Conservation (phyloP, 2,888 invertebrate genomes). For the Perizoma affinitatum region DNA sequence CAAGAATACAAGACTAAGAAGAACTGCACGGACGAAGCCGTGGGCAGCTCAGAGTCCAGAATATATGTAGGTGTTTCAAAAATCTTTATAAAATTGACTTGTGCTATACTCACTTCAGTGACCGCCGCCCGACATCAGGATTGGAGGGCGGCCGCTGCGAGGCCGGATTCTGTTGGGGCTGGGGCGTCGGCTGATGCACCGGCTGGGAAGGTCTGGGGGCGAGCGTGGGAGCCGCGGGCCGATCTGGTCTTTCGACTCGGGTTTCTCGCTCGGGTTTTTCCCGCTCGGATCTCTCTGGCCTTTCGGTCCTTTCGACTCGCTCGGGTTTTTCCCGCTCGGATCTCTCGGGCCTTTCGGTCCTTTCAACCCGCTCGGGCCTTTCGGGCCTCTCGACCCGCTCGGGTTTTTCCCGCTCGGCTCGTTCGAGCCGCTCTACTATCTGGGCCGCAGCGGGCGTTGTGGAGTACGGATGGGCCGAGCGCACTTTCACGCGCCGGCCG, state of each 20-base stretch:
- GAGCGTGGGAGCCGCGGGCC: conserved; percentile 47
- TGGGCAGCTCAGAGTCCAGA: too few species aligned
- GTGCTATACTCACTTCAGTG: conserved; percentile 87
- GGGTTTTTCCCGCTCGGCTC: conserved; percentile 38
- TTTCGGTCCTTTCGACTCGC: conserved; percentile 51
- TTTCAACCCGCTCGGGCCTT: conserved; percentile 56
- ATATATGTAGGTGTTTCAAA: too few species aligned
- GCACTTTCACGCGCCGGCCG: conserved; percentile 93
- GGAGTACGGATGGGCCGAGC: conserved; percentile 70
- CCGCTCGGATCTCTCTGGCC: conserved; percentile 58
- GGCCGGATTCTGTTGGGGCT: conserved; percentile 53
- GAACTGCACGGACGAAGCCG: too few species aligned
- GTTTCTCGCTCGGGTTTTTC: conserved; percentile 48
- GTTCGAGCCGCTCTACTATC: conserved; percentile 54
- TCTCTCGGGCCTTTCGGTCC: conserved; percentile 60
- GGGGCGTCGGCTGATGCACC: conserved; percentile 46
- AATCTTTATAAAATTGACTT: too few species aligned
- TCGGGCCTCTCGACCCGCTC: conserved; percentile 58
- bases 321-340: conserved; percentile 52
- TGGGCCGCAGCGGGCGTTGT: conserved; percentile 59
- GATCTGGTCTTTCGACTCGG: conserved; percentile 51
- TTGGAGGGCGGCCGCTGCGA: conserved; percentile 78
- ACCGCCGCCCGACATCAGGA: conserved; percentile 89
- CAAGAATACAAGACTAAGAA: too few species aligned
- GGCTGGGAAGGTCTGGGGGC: conserved; percentile 48